Percentiles rank a stretch among this genome's conserved stretches.
Evolutionary conservation across 2,797 vertebrate species (phyloP).

Genomic region (Peromyscus eremicus): DNA sequence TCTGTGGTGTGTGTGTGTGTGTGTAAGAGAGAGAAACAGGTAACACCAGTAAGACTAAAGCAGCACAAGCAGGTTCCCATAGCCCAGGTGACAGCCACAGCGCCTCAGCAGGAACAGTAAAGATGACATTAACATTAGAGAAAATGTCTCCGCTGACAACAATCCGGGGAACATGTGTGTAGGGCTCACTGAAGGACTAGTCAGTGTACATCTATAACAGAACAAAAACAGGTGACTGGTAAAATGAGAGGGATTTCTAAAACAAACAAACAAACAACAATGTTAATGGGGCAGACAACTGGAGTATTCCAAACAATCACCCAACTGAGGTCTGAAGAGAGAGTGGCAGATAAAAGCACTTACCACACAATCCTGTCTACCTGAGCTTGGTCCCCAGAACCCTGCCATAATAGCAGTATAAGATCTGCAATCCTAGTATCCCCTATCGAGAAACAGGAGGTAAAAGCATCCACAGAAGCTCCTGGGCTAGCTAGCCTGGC

Average conservation of each 20-base stretch:
- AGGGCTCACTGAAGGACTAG: not conserved
- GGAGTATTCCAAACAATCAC: not conserved
- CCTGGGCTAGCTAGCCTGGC: not conserved
- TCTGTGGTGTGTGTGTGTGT: not conserved
- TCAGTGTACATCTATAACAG: not conserved
- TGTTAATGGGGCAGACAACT: not conserved
- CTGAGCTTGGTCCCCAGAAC: not conserved
- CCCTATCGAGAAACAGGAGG: not conserved
- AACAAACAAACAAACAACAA: not conserved
- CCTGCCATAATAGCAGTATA: not conserved
- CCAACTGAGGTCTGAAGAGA: not conserved
- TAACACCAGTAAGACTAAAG: not conserved
- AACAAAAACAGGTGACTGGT: not conserved
- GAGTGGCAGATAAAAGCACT: not conserved
- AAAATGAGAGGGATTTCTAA: not conserved
- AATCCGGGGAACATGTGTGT: not conserved
- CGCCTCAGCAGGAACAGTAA: not conserved
- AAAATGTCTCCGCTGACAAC: not conserved
- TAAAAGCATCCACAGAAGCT: not conserved
- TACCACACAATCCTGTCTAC: not conserved
- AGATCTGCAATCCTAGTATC: not conserved
- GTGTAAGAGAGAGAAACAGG: not conserved
- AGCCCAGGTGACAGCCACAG: not conserved
- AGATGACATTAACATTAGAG: not conserved
- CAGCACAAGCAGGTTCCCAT: too few species aligned